Evolutionary conservation across 2,888 invertebrate species (phyloP).

Genomic region (Orthosia cruda): DNA sequence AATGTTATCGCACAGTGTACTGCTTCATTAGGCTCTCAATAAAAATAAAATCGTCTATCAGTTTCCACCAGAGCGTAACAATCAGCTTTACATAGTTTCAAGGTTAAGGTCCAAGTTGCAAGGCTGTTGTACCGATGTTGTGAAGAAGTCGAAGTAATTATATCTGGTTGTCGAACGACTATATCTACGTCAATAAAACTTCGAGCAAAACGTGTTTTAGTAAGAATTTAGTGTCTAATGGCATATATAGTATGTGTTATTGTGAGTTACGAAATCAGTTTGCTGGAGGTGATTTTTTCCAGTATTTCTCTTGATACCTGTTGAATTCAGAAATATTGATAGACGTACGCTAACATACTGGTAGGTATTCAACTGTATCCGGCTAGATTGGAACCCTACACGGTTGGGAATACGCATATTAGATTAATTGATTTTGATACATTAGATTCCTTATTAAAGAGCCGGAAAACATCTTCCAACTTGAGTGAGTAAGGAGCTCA

Average conservation of each 20-base stretch:
- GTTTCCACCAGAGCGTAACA: conserved; percentile 23
- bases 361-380: too few relatives aligned
- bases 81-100: conserved; percentile 22
- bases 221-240: not conserved
- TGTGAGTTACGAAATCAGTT: not conserved
- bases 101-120: conserved; percentile 26
- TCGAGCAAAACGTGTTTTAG: conserved; percentile 16
- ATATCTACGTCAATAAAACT: not conserved
- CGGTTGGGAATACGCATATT: not conserved
- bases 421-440: not conserved
- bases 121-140: not conserved
- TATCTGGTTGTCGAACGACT: conserved; percentile 8
- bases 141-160: conserved; percentile 19
- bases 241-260: not conserved
- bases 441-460: not conserved
- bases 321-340: too few relatives aligned
- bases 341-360: not conserved
- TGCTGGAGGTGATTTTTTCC: too few relatives aligned
- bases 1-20: too few relatives aligned
- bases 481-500: too few relatives aligned
- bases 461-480: too few relatives aligned
- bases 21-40: not conserved
- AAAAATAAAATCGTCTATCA: not conserved
- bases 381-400: not conserved
- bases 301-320: too few relatives aligned